Percentiles rank a stretch among this genome's conserved stretches.
These are phyloP conservation scores for Brienomyrus brachyistius DNA, from an alignment of 2,113 vertebrate genomes.

Conservation along the genomic window DNA sequence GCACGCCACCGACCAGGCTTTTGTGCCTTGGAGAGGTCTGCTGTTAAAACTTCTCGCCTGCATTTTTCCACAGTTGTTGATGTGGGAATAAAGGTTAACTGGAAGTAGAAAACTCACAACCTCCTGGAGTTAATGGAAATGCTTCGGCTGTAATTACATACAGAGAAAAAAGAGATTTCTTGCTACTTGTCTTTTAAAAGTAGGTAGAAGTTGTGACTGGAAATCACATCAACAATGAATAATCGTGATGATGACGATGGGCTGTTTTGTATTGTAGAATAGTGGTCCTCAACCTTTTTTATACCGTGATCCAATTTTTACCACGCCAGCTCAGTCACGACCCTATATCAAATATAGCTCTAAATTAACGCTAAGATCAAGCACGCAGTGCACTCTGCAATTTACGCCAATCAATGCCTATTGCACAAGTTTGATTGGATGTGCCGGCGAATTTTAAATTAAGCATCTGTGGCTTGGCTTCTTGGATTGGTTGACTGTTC, in stretches of 20 bases:
- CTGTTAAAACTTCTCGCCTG: background rate
- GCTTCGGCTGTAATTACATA: background rate
- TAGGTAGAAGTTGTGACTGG: background rate
- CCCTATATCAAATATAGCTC: no score
- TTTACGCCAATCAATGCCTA: no score
- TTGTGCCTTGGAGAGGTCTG: background rate
- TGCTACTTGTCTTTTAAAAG: background rate
- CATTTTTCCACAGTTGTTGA: background rate
- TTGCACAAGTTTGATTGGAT: no score
- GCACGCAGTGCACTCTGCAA: no score
- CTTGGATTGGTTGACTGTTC: no score
- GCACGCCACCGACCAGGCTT: background rate
- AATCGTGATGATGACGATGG: background rate
- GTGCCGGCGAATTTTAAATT: no score
- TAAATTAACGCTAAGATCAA: no score
- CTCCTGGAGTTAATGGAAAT: background rate
- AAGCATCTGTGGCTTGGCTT: no score
- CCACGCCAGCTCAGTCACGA: no score
- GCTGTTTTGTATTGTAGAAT: background rate
- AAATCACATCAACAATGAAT: background rate
- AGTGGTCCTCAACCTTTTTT: no score
- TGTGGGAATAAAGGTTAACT: background rate
- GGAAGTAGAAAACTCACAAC: background rate
- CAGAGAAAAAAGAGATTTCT: background rate
- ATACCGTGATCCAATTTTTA: no score